Evolutionary conservation across 2,888 invertebrate genomes (phyloP).

Genomic region (Marasmarcha lunaedactyla): DNA sequence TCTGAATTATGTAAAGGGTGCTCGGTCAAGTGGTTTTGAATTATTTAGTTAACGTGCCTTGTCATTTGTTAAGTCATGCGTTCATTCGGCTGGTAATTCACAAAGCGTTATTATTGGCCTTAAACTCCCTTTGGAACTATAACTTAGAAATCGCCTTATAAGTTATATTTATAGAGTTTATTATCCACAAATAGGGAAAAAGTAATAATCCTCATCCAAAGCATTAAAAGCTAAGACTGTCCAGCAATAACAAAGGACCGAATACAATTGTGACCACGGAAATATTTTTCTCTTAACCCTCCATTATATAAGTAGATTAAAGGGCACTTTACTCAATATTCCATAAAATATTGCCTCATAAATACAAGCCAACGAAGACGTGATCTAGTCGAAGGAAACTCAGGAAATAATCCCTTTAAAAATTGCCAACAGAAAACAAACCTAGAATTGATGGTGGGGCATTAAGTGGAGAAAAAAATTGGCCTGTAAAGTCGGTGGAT

Average conservation of each 20-base stretch:
- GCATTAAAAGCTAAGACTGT: constrained; percentile 30
- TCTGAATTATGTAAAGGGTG: background rate
- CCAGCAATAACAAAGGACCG: constrained; percentile 36
- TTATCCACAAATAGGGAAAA: no score
- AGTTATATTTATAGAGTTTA: no score
- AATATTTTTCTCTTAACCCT: constrained; percentile 35
- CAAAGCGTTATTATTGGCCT: no score
- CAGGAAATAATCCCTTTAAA: constrained; percentile 59
- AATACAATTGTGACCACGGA: constrained; percentile 44
- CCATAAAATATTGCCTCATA: constrained; percentile 67
- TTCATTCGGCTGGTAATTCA: no score
- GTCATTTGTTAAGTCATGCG: no score
- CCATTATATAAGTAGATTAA: constrained; percentile 68
- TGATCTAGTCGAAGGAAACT: constrained; percentile 45
- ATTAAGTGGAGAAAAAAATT: constrained; percentile 53
- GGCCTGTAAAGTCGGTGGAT: constrained; percentile 25
- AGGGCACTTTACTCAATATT: constrained; percentile 68
- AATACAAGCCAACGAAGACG: constrained; percentile 59
- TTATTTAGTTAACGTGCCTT: no score
- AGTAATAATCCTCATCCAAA: constrained; percentile 26
- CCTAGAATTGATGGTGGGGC: constrained; percentile 50
- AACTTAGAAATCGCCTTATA: no score
- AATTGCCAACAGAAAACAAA: constrained; percentile 67
- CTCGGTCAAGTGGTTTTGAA: background rate
- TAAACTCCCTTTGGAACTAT: no score